phyloP scores from a whole-genome alignment of 1,140 invertebrate species.

The Solenopsis invicta region DNA sequence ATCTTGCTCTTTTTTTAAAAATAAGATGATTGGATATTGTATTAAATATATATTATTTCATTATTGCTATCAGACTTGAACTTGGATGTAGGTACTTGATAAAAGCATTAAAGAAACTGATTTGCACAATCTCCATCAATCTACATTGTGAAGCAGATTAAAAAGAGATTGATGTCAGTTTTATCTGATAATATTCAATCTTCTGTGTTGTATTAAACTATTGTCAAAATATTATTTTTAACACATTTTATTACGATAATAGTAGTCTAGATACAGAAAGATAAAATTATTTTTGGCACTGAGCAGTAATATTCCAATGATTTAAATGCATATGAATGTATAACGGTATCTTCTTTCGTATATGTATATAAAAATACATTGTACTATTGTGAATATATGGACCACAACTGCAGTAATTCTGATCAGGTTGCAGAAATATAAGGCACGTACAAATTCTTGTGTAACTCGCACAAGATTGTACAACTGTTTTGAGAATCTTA shows the following conservation, averaged over 20 bases:
- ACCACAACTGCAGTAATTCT: neutral
- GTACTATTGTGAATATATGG: neutral
- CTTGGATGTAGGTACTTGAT: slow-evolving; percentile 8
- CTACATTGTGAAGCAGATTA: neutral
- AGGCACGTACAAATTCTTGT: neutral
- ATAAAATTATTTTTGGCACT: slow-evolving; percentile 4
- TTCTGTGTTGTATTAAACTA: neutral
- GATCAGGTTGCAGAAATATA: neutral
- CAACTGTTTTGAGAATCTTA: neutral
- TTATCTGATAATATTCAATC: slow-evolving; percentile 1
- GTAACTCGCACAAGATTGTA: neutral
- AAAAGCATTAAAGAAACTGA: neutral
- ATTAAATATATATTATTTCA: neutral
- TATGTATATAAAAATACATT: slow-evolving; percentile 49
- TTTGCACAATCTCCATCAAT: neutral
- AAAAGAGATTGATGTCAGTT: neutral
- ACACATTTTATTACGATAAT: slow-evolving; percentile 3
- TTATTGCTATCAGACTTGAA: slow-evolving; percentile 11
- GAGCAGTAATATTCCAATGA: neutral
- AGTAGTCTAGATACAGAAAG: neutral
- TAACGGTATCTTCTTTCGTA: neutral
- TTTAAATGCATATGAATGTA: slow-evolving; percentile 13
- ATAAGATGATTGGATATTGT: neutral
- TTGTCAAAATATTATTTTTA: slow-evolving; percentile 17
- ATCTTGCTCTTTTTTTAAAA: slow-evolving; percentile 1